Evolutionary conservation across 2,797 vertebrate species (phyloP), one percentile per base, ranked within the genome.

Genomic region (Erpetoichthys calabaricus): DNA sequence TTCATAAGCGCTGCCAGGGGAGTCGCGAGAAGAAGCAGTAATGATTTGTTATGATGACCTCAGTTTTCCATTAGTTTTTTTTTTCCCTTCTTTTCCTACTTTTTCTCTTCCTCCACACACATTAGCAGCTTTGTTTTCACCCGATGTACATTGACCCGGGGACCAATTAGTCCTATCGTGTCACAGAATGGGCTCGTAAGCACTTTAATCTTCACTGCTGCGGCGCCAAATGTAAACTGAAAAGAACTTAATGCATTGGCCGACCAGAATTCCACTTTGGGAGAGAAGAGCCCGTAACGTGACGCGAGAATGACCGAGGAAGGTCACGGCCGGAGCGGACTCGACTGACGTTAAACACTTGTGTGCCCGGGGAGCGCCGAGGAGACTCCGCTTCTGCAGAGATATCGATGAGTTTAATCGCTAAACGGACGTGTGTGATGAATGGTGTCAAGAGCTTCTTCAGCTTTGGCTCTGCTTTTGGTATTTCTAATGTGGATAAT

Each of bases 11-110:
- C 81, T 83, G 85, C 85, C 87, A 84, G 83, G 73, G 74, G 75
- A 67, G 68, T 82, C 73, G 81, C 79, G 83, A 82, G 80, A 76
- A 77, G 75, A 86, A 86, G 75, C 88, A 84, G 80, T 86, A 90
- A 92, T 89, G 87, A 86, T 91, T 94, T 95, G 91, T 93, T 92
- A 92, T 90, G 79, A 80, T 90, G 91, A 93, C 89, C 86, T 91
- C 82, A 87, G 86, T 82, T 89, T 91, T 92, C 89, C 90, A 91
- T 94, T 89, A 91, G 87, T 84, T 83, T 87, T 81, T 79, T 79
- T 79, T 83, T 81, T 76, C 68, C 71, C 63, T 69, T 69, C 65
- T 75, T 72, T 55, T 69, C 71, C 63, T 69, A 68, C 65, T 75
- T 72, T 55, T 69, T 71, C 67, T 52, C 56, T 65, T 69, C 83